Conservation (phyloP, 2,888 invertebrate species). For the Erebia ligea region DNA sequence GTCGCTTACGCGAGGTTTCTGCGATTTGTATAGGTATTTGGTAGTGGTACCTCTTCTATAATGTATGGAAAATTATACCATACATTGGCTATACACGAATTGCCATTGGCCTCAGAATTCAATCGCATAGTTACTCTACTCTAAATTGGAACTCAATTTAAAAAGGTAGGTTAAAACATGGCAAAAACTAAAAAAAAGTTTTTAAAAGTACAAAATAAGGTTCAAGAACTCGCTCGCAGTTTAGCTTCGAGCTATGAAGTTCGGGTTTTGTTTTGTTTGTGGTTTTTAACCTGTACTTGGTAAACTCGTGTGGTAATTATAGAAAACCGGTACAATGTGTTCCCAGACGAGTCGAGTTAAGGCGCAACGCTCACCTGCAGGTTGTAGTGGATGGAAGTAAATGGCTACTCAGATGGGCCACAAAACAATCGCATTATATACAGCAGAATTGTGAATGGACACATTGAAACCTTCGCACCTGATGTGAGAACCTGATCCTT, state of each 20-base stretch:
- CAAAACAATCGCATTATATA: too few species aligned
- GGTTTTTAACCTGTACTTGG: not conserved
- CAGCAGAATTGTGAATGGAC: too few species aligned
- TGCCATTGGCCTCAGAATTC: too few species aligned
- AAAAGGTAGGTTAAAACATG: not conserved
- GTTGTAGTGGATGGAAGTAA: too few species aligned
- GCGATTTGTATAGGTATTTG: too few species aligned
- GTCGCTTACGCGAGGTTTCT: too few species aligned
- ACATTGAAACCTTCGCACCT: too few species aligned
- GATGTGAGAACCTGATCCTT: too few species aligned
- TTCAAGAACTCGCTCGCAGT: not conserved
- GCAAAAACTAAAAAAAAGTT: not conserved
- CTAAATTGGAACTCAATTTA: not conserved
- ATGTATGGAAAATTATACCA: too few species aligned
- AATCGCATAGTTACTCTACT: not conserved
- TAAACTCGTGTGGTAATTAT: constrained; percentile 8
- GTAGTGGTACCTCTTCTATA: too few species aligned
- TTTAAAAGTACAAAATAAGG: not conserved
- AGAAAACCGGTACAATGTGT: constrained; percentile 2
- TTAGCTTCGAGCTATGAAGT: not conserved
- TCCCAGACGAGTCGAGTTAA: not conserved
- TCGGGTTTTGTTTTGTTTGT: not conserved
- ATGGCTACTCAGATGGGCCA: too few species aligned
- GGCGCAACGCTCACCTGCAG: not conserved
- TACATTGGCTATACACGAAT: too few species aligned